Percentiles rank a stretch among this genome's conserved stretches.
phyloP scores from a whole-genome alignment of 2,888 invertebrate genomes.

The Choristoneura rosaceana region DNA sequence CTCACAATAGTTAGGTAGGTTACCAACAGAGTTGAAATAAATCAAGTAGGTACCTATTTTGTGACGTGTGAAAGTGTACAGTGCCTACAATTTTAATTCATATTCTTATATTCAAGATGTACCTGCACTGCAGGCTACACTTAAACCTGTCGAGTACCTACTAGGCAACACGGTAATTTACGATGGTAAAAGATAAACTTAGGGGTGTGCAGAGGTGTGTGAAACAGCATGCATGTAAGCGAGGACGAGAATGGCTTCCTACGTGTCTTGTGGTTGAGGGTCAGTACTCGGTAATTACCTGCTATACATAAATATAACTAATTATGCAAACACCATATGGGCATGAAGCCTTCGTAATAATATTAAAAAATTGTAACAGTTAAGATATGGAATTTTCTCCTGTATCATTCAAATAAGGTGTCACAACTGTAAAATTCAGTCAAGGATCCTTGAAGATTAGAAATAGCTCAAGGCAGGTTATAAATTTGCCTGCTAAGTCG shows the following conservation, averaged over 20 bases:
- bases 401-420: neutral
- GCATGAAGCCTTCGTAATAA: neutral
- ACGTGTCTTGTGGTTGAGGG: neutral
- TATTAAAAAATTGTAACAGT: neutral
- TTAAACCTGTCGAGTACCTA: neutral
- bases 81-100: too few species aligned
- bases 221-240: neutral
- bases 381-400: neutral
- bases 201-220: conserved; percentile 22
- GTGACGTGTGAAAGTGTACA: too few species aligned
- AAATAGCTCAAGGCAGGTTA: conserved; percentile 1
- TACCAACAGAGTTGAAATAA: too few species aligned
- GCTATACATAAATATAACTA: neutral
- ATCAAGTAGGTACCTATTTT: too few species aligned
- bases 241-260: conserved; percentile 21
- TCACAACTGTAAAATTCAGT: neutral
- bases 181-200: neutral
- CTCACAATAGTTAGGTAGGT: too few species aligned
- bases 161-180: neutral
- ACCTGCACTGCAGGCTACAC: neutral
- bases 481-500: neutral
- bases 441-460: neutral
- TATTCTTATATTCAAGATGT: too few species aligned
- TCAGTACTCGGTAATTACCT: neutral
- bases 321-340: neutral